A percentile compares a stretch with the other conserved stretches of the same genome.
These are phyloP conservation scores for Lasioglossum albipes DNA, from an alignment of 1,140 invertebrate species.

Conservation along the genomic window DNA sequence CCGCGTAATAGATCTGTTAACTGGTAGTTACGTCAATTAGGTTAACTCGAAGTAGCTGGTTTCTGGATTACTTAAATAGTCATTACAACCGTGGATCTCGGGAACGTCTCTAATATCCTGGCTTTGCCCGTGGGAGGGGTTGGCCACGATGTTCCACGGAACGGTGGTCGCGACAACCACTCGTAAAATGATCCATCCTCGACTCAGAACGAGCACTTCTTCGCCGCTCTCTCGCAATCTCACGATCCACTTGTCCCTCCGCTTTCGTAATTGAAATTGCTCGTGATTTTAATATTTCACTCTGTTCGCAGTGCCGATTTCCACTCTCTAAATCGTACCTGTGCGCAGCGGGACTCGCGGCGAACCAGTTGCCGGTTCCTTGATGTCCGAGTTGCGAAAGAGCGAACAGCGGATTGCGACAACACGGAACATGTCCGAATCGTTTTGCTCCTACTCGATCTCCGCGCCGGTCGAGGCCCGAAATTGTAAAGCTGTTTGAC, in stretches of 20 bases:
- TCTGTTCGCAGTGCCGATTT: neutral
- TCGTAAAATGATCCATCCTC: constrained; percentile 50
- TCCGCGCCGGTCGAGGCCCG: neutral
- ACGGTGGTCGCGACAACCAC: constrained; percentile 45
- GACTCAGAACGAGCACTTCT: neutral
- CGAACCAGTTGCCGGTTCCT: neutral
- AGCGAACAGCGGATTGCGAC: neutral
- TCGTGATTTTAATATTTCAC: constrained; percentile 25
- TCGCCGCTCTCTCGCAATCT: constrained; percentile 3
- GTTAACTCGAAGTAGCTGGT: constrained; percentile 58
- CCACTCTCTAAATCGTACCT: neutral
- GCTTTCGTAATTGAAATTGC: constrained; percentile 36
- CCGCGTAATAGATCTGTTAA: constrained; percentile 61
- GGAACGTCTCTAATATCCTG: constrained; percentile 48
- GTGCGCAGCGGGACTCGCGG: neutral
- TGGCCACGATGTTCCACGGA: neutral
- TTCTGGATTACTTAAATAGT: constrained; percentile 61
- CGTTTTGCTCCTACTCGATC: neutral
- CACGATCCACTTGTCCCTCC: constrained; percentile 5
- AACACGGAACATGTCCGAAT: neutral
- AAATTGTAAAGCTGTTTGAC: too few species aligned
- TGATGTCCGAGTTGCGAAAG: neutral
- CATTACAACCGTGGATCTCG: constrained; percentile 43
- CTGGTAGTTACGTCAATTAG: constrained; percentile 58
- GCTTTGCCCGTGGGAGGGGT: constrained; percentile 15